Evolutionary conservation across 2,888 invertebrate species (phyloP).

Genomic region (Eupelmus urozonus): DNA sequence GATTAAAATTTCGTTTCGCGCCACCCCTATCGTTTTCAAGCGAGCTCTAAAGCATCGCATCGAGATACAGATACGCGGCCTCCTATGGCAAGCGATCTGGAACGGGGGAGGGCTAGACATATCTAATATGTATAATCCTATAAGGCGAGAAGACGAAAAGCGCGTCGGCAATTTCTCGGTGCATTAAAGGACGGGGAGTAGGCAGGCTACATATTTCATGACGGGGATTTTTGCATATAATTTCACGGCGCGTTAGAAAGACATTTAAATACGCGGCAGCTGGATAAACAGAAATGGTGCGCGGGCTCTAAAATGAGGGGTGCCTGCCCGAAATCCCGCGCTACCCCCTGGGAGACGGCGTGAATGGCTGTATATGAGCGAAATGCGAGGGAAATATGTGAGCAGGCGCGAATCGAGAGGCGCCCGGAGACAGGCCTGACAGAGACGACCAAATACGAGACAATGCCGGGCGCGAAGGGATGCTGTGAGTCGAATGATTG

Average conservation of each 20-base stretch:
- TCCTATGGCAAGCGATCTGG: slow-evolving; percentile 19
- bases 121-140: slow-evolving; percentile 67
- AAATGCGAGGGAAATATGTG: background rate
- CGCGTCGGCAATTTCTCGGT: slow-evolving; percentile 75
- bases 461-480: slow-evolving; percentile 18
- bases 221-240: slow-evolving; percentile 76
- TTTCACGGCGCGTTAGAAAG: slow-evolving; percentile 76
- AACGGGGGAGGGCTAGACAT: background rate
- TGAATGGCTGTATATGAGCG: background rate
- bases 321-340: slow-evolving; percentile 45
- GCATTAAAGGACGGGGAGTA: slow-evolving; percentile 69
- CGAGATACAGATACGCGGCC: background rate
- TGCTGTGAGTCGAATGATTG: slow-evolving; percentile 14
- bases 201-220: slow-evolving; percentile 74
- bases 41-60: background rate
- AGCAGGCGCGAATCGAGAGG: slow-evolving; percentile 13
- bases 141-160: slow-evolving; percentile 65
- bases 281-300: slow-evolving; percentile 73
- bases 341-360: slow-evolving; percentile 38
- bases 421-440: slow-evolving; percentile 52
- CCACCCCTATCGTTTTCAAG: slow-evolving; percentile 48
- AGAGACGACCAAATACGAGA: slow-evolving; percentile 13
- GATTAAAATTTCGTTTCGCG: slow-evolving; percentile 59
- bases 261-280: slow-evolving; percentile 76
- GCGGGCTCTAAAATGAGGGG: slow-evolving; percentile 63